Base-by-base conservation (phyloP, 1,140 invertebrate genomes). In the Pogonus chalceus region DNA sequence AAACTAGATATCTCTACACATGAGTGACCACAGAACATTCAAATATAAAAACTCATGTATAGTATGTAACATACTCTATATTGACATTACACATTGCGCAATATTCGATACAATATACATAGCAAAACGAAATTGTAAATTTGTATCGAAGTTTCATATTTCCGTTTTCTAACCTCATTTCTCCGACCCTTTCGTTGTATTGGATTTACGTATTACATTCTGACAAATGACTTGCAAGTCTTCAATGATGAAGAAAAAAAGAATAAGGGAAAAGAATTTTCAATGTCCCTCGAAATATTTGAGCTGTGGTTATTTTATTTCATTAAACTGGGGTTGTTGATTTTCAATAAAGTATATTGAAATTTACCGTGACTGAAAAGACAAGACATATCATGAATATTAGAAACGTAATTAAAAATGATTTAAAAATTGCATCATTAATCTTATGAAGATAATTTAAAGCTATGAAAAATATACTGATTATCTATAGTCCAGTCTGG, bases 201-300 rank as follows among this genome's bases (percentile, higher is more conserved):
- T 48, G 54, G 57, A 56, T 55, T 58, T 58, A 58, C 52, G 39
- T 47, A 53, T 37, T 37, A 52, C 39, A 50, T 49, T 46, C 48
- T 56, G 57, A 58, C 57, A 58, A 58, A 58, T 58, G 57, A 56
- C 54, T 46, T 23, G 43, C 24, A 50, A 35, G 31, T 48, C 16
- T 20, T 14, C 14, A 31, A 7, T 31, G 4, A 14, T 31, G 14
- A 7, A 7, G 26, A 31, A 4, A 31, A 4, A 31, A n/a, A n/a
- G n/a, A n/a, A n/a, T n/a, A n/a, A n/a, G n/a, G n/a, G n/a, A n/a
- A n/a, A n/a, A n/a, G n/a, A n/a, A n/a, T n/a, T n/a, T n/a, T n/a
- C n/a, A n/a, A n/a, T n/a, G n/a, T n/a, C n/a, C n/a, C n/a, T n/a
- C n/a, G n/a, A n/a, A n/a, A n/a, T n/a, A n/a, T n/a, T n/a, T n/a